Evolutionary conservation across 2,797 vertebrate species (phyloP).

Genomic region (Fundulus diaphanus): DNA sequence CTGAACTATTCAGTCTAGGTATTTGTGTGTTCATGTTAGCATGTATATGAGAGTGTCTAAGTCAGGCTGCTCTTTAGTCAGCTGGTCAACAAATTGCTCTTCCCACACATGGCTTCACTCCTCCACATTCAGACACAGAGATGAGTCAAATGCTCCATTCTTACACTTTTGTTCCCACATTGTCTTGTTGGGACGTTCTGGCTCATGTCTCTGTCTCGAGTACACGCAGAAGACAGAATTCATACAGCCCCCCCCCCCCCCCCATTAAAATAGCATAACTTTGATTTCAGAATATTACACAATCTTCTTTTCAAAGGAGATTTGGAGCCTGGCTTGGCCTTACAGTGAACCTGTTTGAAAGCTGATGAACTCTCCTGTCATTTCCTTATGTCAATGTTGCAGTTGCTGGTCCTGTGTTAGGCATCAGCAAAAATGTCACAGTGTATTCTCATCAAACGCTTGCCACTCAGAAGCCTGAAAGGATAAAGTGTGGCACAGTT

Average conservation of each 20-base stretch:
- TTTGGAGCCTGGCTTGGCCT: slow-evolving; percentile 23
- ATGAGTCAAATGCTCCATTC: slow-evolving; percentile 84
- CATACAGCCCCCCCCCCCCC: too few relatives aligned
- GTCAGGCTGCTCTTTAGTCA: slow-evolving; percentile 74
- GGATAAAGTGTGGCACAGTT: slow-evolving; percentile 3
- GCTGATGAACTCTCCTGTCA: slow-evolving; percentile 53
- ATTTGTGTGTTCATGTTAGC: slow-evolving; percentile 22
- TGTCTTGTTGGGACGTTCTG: slow-evolving; percentile 73
- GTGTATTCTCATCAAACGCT: slow-evolving; percentile 66
- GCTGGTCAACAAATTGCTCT: slow-evolving; percentile 79
- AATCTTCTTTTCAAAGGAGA: slow-evolving; percentile 6
- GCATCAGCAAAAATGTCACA: slow-evolving; percentile 74
- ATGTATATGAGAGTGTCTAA: slow-evolving; percentile 52
- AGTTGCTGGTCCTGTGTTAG: slow-evolving; percentile 46
- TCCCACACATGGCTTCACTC: slow-evolving; percentile 82
- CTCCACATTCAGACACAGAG: slow-evolving; percentile 80
- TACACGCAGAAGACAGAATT: slow-evolving; percentile 19
- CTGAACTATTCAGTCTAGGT: slow-evolving; percentile 4
- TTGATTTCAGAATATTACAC: not conserved
- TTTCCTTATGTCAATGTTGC: slow-evolving; percentile 69
- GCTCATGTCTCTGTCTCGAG: slow-evolving; percentile 55
- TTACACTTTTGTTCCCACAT: slow-evolving; percentile 79
- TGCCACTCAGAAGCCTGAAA: slow-evolving; percentile 58
- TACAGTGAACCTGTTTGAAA: slow-evolving; percentile 52
- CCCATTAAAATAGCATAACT: slow-evolving; percentile 12